These are phyloP conservation scores for Zosterops japonicus DNA, from an alignment of 2,113 vertebrate genomes.

Conservation along the genomic window DNA sequence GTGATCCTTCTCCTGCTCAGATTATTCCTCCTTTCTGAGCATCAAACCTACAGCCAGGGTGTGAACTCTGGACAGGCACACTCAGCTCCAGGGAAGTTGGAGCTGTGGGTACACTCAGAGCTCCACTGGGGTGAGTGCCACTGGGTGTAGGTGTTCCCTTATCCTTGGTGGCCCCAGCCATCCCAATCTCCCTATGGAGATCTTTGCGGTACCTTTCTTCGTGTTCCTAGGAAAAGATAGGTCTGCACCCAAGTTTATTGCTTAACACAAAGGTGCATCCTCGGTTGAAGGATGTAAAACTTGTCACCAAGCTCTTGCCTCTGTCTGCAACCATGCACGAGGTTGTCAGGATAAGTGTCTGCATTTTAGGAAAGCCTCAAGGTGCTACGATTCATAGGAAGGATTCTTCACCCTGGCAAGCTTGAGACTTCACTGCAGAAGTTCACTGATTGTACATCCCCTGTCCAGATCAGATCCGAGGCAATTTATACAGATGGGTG, in stretches of 20 bases:
- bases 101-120: background rate
- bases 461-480: background rate
- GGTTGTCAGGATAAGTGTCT: background rate
- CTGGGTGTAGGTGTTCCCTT: too few species aligned
- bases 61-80: background rate
- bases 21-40: background rate
- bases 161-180: too few species aligned
- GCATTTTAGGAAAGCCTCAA: background rate
- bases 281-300: background rate
- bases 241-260: background rate
- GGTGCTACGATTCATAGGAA: background rate
- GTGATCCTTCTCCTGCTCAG: background rate
- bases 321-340: background rate
- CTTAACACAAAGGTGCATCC: background rate
- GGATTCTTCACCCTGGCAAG: background rate
- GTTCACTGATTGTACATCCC: background rate
- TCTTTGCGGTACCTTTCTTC: background rate
- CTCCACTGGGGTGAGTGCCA: background rate
- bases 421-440: background rate
- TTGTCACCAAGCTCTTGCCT: background rate
- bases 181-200: rapidly evolving
- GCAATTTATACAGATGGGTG: background rate
- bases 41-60: too few species aligned
- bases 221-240: background rate
- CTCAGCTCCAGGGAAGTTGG: background rate